Conservation (phyloP, 2,888 invertebrate genomes). For the Endomychus coccineus region DNA sequence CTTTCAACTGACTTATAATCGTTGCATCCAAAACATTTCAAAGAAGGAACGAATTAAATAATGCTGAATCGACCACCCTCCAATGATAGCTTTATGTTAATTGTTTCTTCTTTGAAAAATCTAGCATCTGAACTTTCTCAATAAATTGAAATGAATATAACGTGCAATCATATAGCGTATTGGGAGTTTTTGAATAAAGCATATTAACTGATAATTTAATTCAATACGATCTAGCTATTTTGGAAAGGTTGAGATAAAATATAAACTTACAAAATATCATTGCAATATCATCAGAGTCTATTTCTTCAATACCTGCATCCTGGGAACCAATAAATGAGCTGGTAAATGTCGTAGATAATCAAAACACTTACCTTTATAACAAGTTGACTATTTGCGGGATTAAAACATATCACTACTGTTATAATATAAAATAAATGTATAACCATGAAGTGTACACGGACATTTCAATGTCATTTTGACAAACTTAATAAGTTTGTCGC, state of each 20-base stretch:
- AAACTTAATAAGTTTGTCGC: conserved; percentile 17
- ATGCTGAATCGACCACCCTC: no score
- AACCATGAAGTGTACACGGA: conserved; percentile 26
- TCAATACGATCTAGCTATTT: no score
- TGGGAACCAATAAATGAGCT: conserved; percentile 15
- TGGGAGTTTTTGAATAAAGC: no score
- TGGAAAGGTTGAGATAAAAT: not conserved
- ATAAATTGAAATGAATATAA: no score
- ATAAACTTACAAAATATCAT: conserved; percentile 33
- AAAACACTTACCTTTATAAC: conserved; percentile 22
- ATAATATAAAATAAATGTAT: conserved; percentile 25
- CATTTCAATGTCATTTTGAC: conserved; percentile 24
- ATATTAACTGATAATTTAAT: no score
- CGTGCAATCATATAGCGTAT: no score
- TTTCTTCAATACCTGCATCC: conserved; percentile 28
- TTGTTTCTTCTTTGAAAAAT: no score
- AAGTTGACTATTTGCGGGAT: conserved; percentile 21
- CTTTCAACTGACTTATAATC: no score
- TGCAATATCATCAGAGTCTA: conserved; percentile 30
- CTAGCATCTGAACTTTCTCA: no score
- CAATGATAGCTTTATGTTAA: no score
- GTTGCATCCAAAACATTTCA: no score
- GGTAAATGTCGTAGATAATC: not conserved
- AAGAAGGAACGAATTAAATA: no score
- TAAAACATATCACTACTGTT: conserved; percentile 21